A percentile compares a stretch with the other conserved stretches of the same genome.
phyloP scores from a whole-genome alignment of 1,140 invertebrate genomes.

The Helicoverpa zea region DNA sequence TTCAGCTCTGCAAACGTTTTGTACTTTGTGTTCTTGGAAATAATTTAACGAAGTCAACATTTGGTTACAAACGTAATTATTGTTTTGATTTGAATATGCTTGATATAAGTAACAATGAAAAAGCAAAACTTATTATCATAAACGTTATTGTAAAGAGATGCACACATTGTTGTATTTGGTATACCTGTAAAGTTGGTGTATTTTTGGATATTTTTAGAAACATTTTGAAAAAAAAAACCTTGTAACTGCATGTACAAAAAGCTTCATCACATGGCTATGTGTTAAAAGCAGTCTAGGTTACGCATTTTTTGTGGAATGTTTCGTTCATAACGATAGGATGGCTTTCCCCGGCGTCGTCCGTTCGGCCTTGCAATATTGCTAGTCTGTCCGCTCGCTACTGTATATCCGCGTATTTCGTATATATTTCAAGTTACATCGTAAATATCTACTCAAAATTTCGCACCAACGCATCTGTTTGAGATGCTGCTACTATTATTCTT shows the following conservation, averaged over 20 bases:
- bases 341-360: not conserved
- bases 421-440: not conserved
- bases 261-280: no score
- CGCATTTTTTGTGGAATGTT: conserved; percentile 16
- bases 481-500: no score
- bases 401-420: not conserved
- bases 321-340: conserved; percentile 23
- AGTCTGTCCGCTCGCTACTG: not conserved
- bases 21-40: conserved; percentile 21
- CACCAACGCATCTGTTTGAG: no score
- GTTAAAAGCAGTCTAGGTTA: not conserved
- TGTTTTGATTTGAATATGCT: conserved; percentile 2
- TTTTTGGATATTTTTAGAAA: no score
- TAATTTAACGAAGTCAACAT: conserved; percentile 16
- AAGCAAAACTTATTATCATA: no score
- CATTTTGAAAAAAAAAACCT: no score
- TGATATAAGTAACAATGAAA: no score
- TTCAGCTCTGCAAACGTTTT: not conserved
- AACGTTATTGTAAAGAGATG: not conserved
- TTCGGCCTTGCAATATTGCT: conserved; percentile 21
- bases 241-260: no score
- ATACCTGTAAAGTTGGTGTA: no score
- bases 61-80: not conserved
- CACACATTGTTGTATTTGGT: no score
- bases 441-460: not conserved